Evolutionary conservation across 2,113 vertebrate species (phyloP), one percentile per base, ranked within the genome.

Genomic region (Pipa parva): DNA sequence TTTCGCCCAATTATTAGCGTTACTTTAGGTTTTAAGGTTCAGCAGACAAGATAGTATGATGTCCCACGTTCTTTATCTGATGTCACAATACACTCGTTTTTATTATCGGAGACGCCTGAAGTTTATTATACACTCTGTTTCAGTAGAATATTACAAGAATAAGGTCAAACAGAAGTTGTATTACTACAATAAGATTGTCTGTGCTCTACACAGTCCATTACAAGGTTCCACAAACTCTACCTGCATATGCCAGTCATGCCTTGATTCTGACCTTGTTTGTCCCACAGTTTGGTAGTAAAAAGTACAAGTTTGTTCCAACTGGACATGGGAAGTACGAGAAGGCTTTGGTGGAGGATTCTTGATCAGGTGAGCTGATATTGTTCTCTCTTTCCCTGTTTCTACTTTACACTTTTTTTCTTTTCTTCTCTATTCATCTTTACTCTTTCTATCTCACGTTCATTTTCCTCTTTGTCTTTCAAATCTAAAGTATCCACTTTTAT

Each of bases 271-370:
- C 59, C 60, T 28, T 56, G 22, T 21, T 51, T 60, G 45, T 57
- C 9, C 8, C 24, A 96, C 93, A 80, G 74, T 11, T 39, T 56
- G 62, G 75, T 54, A 83, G 88, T 56, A 92, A 93, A 76, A 90
- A 71, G 65, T 92, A 89, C 51, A 94, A 90, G 72, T 98, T 92
- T 69, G 87, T 98, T 80, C 87, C 91, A 63, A 87, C 81, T 0
- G 91, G 93, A 49, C 93, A 96, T 0, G 94, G 95, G 20, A 94
- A 93, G 73, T 97, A 97, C 12, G 92, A 95, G 83, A 97, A 94
- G 76, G 85, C 95, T 75, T 74, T 82, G 26, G 69, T 79, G 76
- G 84, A 86, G 0, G 84, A 89, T 13, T 74, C 61, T 29, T 84
- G 65, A 48, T 62, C 18, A 62, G 0, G 33, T 63, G 17, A 60